phyloP scores from a whole-genome alignment of 2,888 invertebrate genomes.

The Calameuta idolon region DNA sequence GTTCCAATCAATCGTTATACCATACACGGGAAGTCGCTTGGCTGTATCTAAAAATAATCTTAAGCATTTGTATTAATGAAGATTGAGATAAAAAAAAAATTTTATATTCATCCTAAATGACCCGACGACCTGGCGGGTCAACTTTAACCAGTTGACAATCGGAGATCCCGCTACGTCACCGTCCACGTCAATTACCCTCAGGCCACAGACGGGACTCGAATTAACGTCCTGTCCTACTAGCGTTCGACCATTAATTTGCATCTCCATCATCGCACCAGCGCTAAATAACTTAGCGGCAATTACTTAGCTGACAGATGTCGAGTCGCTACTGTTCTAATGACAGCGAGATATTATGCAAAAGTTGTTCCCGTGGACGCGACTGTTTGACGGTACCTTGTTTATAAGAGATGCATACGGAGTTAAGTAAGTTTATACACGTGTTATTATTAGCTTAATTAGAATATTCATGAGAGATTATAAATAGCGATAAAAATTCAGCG shows the following conservation, averaged over 20 bases:
- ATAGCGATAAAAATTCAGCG: background rate
- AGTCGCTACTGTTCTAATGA: conserved; percentile 28
- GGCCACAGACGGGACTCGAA: conserved; percentile 19
- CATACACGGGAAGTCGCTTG: background rate
- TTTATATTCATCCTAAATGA: background rate
- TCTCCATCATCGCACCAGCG: conserved; percentile 32
- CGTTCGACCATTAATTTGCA: conserved; percentile 30
- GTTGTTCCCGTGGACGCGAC: conserved; percentile 12
- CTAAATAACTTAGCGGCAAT: conserved; percentile 49
- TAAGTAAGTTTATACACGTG: background rate
- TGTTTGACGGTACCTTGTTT: background rate
- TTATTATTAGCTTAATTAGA: background rate
- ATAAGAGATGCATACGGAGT: background rate
- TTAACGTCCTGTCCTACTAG: conserved; percentile 35
- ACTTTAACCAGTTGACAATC: background rate
- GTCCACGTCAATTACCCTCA: conserved; percentile 27
- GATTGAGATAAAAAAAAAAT: background rate
- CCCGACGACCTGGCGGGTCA: background rate
- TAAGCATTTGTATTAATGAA: background rate
- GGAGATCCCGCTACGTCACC: background rate
- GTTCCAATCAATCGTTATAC: background rate
- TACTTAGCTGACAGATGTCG: conserved; percentile 43
- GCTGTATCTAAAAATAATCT: background rate
- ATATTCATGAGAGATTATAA: background rate
- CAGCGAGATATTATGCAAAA: conserved; percentile 33